Evolutionary conservation across 2,888 invertebrate species (phyloP), one percentile per base, ranked within the genome.

Genomic region (Venusia cambrica): DNA sequence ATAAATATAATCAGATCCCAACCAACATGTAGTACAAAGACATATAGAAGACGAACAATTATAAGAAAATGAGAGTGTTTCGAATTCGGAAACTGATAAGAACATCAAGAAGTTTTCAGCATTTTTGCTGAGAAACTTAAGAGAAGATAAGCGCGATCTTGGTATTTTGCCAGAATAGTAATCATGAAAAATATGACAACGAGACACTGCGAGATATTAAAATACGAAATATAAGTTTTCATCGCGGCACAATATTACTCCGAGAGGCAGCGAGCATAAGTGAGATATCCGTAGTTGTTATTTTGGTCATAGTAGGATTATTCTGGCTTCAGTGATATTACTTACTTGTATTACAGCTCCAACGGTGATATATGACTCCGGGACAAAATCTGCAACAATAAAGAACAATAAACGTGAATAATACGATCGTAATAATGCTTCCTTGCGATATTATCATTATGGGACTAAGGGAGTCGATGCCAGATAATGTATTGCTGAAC

Each of bases 291-390:
- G 49, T 51, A 38, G 37, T 51, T 33, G 35, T 33, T 34, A 10
- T 34, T 27, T 25, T 11, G 12, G 7, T 29, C 19, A 12, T 17
- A 27, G 25, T 25, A 27, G 15, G 14, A 6, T 12, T 9, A 20
- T 35, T 34, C 24, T 11, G 21, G 24, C 14, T 32, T 12, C 24
- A 13, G 11, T 26, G 22, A 19, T 25, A 18, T 15, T 32, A 73
- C 87, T 84, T 72, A 85, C 85, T 70, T 79, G 63, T 55, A 74
- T 72, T 56, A 52, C 66, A 76, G 76, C 79, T 78, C 60, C 73
- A 71, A 71, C 73, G 74, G 70, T 74, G 72, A 74, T 75, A 65
- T 76, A 80, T 84, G 87, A 85, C 80, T 85, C 84, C 84, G 77
- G 73, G 70, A 68, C 69, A 72, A 79, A 70, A 80, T 81, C 87